Base-by-base conservation (phyloP, 2,888 invertebrate species). In the Leptopilina syphax region DNA sequence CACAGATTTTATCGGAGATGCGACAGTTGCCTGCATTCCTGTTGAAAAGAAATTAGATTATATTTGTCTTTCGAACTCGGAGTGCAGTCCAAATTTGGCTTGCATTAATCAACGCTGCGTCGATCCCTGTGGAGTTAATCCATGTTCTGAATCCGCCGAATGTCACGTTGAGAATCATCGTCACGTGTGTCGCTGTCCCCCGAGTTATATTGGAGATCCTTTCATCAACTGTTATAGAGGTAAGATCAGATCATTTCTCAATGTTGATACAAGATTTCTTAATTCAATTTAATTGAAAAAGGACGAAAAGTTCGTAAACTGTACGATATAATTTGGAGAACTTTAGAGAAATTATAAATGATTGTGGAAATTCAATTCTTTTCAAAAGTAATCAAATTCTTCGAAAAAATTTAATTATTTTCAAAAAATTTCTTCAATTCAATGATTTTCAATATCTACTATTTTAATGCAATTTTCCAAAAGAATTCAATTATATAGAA, bases 1-100 rank as follows among this genome's bases (percentile, higher is more conserved):
- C 82, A 95, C 95, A 81, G 97, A 97, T 82, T 96, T 95, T 87
- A 94, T 96, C 85, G 98, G 98, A 84, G 97, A 98, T 91, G 97
- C 98, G 10, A 96, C 97, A 86, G 94, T 96, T 83, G 95, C 96
- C 91, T 98, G 98, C 91, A 94, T 94, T 89, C 94, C 94, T 93
- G 90, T 86, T 60, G 89, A 89, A 54, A 86, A 88, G 78, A 87
- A 90, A 79, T 66, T 86, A 0, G 92, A 94, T 87, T 92, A 93
- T 41, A 95, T 96, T 85, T 97, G 97, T 88, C 93, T 93, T 84
- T 93, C 94, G 24, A 94, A 96, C 86, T 93, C 94, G 24, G 96
- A 97, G 76, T 98, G 98, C 88, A 92, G 94, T 13, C 92, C 94
- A 54, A 95, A 95, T 76, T 96, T 96, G 89, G 94, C 95, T 8